phyloP scores from a whole-genome alignment of 2,113 vertebrate species.

The Ardeotis arabs region DNA sequence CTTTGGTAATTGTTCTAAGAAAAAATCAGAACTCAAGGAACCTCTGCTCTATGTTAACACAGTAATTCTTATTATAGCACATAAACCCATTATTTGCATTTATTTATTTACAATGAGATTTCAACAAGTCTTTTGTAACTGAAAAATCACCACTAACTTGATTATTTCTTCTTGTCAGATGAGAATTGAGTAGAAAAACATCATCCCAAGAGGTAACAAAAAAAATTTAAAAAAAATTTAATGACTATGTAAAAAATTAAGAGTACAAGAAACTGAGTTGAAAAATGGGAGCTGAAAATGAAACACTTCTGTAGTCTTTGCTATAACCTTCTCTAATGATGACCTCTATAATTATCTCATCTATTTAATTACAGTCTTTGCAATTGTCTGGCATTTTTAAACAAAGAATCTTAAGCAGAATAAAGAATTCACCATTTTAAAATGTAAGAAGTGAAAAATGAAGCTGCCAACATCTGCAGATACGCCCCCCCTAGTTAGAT shows the following conservation, averaged over 20 bases:
- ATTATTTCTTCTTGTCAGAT: not conserved
- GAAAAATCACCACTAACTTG: not conserved
- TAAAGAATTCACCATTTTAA: not conserved
- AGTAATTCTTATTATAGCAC: not conserved
- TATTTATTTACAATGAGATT: not conserved
- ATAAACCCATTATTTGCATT: not conserved
- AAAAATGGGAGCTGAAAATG: slow-evolving; percentile 20
- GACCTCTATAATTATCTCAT: slow-evolving; percentile 62
- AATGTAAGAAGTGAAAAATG: not conserved
- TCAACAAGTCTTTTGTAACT: not conserved
- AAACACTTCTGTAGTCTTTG: not conserved
- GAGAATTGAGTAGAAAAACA: not conserved
- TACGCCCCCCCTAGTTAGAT: not conserved
- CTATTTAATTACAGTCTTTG: slow-evolving; percentile 45
- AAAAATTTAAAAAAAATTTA: too few relatives aligned
- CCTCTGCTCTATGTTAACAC: not conserved
- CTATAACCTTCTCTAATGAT: slow-evolving; percentile 1
- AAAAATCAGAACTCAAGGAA: not conserved
- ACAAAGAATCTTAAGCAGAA: not conserved
- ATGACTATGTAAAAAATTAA: not conserved
- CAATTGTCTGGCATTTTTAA: slow-evolving; percentile 18
- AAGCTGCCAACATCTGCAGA: not conserved
- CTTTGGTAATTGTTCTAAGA: not conserved
- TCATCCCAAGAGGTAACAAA: not conserved
- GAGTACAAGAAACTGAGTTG: not conserved